phyloP scores from a whole-genome alignment of 2,797 vertebrate species.

The Tinamus major region DNA sequence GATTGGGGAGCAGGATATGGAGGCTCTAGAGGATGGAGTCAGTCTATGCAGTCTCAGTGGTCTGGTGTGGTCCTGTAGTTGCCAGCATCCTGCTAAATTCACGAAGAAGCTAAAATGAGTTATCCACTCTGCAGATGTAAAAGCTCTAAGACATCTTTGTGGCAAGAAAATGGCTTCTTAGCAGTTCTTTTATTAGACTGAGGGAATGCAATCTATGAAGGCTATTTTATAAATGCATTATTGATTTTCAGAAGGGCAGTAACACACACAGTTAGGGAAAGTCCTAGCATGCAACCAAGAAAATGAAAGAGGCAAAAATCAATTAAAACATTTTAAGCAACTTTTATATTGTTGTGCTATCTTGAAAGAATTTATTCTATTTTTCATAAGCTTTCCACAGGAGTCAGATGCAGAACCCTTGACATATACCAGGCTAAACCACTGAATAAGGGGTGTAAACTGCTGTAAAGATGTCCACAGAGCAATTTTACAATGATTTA shows the following conservation, averaged over 20 bases:
- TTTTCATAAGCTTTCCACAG: neutral
- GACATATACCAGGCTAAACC: neutral
- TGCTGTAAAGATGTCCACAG: neutral
- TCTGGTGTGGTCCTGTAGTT: neutral
- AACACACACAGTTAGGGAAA: neutral
- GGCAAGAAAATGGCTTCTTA: neutral
- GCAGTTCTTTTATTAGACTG: neutral
- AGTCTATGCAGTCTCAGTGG: neutral
- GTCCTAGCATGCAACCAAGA: neutral
- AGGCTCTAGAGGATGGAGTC: neutral
- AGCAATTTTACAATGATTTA: neutral
- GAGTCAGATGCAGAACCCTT: neutral
- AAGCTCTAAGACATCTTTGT: neutral
- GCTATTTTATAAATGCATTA: neutral
- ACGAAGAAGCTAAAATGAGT: neutral
- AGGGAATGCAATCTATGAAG: neutral
- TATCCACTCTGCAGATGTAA: neutral
- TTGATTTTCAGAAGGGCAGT: neutral
- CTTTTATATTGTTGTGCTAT: neutral
- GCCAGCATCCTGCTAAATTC: neutral
- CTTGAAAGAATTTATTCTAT: neutral
- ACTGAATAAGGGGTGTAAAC: neutral
- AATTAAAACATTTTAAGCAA: constrained; percentile 17
- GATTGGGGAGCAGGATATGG: neutral
- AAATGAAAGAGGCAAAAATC: constrained; percentile 9